These are phyloP conservation scores for Ardeotis arabs DNA, from an alignment of 2,113 vertebrate genomes.

Conservation along the genomic window DNA sequence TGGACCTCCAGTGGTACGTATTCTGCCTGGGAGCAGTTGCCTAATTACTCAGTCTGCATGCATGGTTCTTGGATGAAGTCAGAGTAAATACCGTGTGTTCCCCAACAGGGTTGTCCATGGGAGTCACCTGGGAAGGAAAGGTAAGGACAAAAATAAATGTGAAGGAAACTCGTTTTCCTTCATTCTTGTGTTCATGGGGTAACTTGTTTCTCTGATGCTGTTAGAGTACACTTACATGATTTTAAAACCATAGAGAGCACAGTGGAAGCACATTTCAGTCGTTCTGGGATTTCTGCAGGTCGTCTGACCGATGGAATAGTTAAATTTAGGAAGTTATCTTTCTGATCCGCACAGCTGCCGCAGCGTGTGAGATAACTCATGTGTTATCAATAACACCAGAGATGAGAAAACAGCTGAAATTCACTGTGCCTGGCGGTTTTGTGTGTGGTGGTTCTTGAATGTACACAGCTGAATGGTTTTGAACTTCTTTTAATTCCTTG, in stretches of 20 bases:
- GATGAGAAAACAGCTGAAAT: conserved; percentile 56
- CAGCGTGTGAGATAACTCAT: conserved; percentile 31
- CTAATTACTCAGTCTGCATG: rapidly evolving
- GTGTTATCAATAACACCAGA: conserved; percentile 50
- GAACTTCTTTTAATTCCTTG: conserved; percentile 55
- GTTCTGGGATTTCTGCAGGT: background rate
- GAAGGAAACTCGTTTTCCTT: background rate
- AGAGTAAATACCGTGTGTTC: background rate
- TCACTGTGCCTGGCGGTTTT: background rate
- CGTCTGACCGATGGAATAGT: background rate
- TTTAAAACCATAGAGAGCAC: background rate
- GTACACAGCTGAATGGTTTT: conserved; percentile 46
- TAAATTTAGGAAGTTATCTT: conserved; percentile 43
- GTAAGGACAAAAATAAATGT: background rate
- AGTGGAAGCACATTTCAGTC: background rate
- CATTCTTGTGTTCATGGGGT: background rate
- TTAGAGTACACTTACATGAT: background rate
- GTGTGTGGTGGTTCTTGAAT: conserved; percentile 54
- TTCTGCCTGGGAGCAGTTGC: background rate
- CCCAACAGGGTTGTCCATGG: background rate
- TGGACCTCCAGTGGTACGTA: rapidly evolving
- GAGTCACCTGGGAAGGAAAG: background rate
- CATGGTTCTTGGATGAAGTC: background rate
- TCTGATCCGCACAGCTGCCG: conserved; percentile 42
- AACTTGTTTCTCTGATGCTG: background rate